Evolutionary conservation across 2,113 vertebrate genomes (phyloP), one percentile per base, ranked within the genome.

Genomic region (Stigmatopora argus): DNA sequence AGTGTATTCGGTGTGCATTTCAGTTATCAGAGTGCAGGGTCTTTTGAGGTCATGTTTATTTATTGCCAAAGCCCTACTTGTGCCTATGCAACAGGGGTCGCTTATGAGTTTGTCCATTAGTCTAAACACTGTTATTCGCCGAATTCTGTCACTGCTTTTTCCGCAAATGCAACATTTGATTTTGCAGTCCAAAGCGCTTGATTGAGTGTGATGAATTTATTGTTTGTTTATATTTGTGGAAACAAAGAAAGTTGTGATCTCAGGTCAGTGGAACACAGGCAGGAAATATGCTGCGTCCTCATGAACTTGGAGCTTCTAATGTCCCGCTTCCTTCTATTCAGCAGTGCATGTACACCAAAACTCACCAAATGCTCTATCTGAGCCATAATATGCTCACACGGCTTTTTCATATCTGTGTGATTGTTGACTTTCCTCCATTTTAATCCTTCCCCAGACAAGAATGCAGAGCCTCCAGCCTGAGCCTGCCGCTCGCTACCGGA

Each of bases 401-500:
- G 60, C 19, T 51, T 56, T 66, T 70, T 65, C 18, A 61, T 72
- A 62, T 45, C 51, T 8, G 4, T 64, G 18, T 5, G 31, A 18
- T 63, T 73, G 53, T 38, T 73, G 17, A 66, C 10, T 52, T 62
- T 61, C 18, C 62, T n/a, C 17, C 23, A 47, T 35, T 18, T 63
- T 19, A 18, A 68, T 63, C 69, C 53, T 64, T 69, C 70, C 71
- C 45, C 89, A 98, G 96, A 99, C 96, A 46, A 93, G 96, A 79
- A 98, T 98, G 95, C 95, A 99, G 92, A 96, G 95, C 84, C 90
- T 99, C 73, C 95, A 93, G 88, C 96, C 96, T 1, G 94, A 96
- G 77, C 96, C 96, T 3, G 94, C 94, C 0, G 95, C 95, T 63
- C 93, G 92, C 56, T 98, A 98, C 81, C 92, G 92, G 66, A 98